Evolutionary conservation across 2,797 vertebrate species (phyloP).

Genomic region (Prunella strophiata): DNA sequence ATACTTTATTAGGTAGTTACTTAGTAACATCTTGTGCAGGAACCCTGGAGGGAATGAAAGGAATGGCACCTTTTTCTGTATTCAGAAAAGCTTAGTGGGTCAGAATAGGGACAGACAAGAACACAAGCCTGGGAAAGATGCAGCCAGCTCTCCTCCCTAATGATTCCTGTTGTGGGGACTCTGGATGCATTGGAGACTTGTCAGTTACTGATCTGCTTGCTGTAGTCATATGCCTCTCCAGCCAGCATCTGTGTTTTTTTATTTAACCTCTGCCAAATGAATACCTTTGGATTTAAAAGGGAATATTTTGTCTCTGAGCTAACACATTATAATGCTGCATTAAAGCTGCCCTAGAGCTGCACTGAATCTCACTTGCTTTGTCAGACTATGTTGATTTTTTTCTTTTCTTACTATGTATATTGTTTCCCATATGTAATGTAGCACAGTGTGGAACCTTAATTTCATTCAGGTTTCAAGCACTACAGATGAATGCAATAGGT

Average conservation of each 20-base stretch:
- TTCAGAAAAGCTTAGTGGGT: background rate
- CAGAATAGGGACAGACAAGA: background rate
- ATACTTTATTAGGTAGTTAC: background rate
- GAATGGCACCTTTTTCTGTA: background rate
- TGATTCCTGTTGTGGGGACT: background rate
- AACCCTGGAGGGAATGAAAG: background rate
- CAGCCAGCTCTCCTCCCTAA: conserved; percentile 31
- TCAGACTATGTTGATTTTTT: conserved; percentile 61
- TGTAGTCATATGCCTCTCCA: conserved; percentile 76
- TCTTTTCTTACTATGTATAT: conserved; percentile 58
- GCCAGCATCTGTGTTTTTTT: conserved; percentile 75
- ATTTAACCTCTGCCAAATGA: conserved; percentile 76
- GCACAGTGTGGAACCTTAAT: conserved; percentile 74
- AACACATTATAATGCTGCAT: conserved; percentile 77
- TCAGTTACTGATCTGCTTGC: conserved; percentile 75
- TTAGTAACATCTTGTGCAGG: background rate
- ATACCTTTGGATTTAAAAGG: conserved; percentile 72
- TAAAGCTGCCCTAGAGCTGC: conserved; percentile 76
- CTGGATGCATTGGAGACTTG: conserved; percentile 49
- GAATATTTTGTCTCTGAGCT: conserved; percentile 73
- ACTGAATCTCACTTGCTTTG: conserved; percentile 74
- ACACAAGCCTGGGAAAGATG: background rate
- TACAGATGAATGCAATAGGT: conserved; percentile 78
- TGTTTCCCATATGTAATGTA: conserved; percentile 79
- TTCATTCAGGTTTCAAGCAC: conserved; percentile 75